Base-by-base conservation (phyloP, 2,797 vertebrate genomes). In the Anas georgica region DNA sequence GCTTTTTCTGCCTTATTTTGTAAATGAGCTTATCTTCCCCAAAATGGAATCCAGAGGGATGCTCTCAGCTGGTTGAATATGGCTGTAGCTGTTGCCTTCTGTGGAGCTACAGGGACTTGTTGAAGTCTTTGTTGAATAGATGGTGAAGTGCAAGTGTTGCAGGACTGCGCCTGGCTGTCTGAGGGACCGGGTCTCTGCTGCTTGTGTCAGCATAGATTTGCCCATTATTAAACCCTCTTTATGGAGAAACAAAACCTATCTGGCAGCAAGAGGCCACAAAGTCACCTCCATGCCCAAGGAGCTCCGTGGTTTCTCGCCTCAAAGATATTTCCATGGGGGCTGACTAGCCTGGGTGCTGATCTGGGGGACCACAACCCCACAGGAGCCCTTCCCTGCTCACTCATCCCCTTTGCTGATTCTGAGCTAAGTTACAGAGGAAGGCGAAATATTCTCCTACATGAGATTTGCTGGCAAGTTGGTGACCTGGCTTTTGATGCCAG, bases 31-130 rank as follows among this genome's bases (percentile, higher is more conserved):
- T 28, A 17, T 87, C 73, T 87, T 83, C 67, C 72, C 63, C 17
- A 68, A 52, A 31, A 1, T 1, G 25, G 39, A 63, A 74, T 45
- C 63, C 43, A 33, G 4, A 33, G 64, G 74, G 33, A 41, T 68
- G 59, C 75, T 86, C 75, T 66, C 52, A 17, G 59, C 52, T 58
- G 67, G 17, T 13, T 59, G 43, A 26, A 63, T 37, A 4, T 1
- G 66, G 67, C 66, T 66, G 50, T 10, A 35, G 45, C 76, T 72
- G 35, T 35, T 35, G 62, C 66, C 50, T 82, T 33, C 31, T 1
- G 4, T 1, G 9, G 28, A 70, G 29, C 39, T 37, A 2, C 50
- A 1, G 5, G 59, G 31, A 21, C 16, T 1, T 1, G 39, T 1
- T 16, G 10, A 28, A 55, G 78, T 18, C 66, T 45, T 8, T 3